Conservation (phyloP, 2,113 vertebrate genomes). For the Leuciscus idus region DNA sequence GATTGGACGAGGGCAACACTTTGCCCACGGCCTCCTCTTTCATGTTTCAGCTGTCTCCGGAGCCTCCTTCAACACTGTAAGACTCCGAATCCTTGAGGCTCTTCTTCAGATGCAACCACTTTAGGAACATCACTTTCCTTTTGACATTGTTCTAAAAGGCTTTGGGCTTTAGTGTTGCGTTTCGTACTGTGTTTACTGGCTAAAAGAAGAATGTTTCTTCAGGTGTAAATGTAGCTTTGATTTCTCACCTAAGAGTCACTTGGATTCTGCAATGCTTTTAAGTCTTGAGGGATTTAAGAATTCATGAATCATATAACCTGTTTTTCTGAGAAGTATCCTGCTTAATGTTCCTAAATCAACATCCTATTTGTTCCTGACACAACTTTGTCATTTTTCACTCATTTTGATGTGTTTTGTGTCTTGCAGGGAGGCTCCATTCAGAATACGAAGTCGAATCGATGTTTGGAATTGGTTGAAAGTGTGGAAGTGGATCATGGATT, state of each 20-base stretch:
- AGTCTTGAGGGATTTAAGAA: neutral
- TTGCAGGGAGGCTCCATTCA: conserved; percentile 90
- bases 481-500: conserved; percentile 83
- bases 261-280: neutral
- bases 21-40: conserved; percentile 26
- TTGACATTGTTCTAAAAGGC: conserved; percentile 17
- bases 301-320: neutral
- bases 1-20: conserved; percentile 12
- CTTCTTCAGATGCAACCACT: conserved; percentile 3
- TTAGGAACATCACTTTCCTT: conserved; percentile 1
- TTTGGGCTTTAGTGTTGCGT: conserved; percentile 1
- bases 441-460: conserved; percentile 89
- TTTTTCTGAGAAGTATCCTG: neutral
- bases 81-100: conserved; percentile 6
- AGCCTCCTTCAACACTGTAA: neutral
- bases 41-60: conserved; percentile 23
- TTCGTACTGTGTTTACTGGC: conserved; percentile 16
- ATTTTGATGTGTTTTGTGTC: neutral
- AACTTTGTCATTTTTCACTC: neutral
- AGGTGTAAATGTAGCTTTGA: neutral
- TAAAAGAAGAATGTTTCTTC: neutral
- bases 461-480: conserved; percentile 89
- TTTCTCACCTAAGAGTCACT: neutral
- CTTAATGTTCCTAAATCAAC: neutral
- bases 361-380: neutral